Evolutionary conservation across 2,888 invertebrate species (phyloP).

Genomic region (Latrodectus elegans): DNA sequence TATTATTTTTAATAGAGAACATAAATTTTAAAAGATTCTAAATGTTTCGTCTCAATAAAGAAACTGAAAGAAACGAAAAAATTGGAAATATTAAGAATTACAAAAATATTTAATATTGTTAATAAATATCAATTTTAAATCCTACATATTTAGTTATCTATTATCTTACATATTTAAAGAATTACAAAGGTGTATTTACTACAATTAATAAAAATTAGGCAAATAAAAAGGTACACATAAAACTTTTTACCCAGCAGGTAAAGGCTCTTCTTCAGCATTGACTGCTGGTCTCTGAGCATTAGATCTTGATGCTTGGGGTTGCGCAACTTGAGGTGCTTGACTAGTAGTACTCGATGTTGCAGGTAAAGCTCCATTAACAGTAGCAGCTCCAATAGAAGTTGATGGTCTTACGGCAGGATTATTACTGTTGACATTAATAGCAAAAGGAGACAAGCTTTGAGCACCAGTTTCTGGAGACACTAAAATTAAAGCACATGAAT

Average conservation of each 20-base stretch:
- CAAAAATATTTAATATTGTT: too few relatives aligned
- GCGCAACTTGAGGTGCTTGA: conserved; percentile 45
- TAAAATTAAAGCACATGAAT: not conserved
- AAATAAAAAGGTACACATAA: not conserved
- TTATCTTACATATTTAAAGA: too few relatives aligned
- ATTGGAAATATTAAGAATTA: too few relatives aligned
- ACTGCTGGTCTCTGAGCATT: conserved; percentile 37
- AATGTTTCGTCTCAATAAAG: too few relatives aligned
- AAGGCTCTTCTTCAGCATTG: conserved; percentile 81
- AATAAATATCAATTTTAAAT: too few relatives aligned
- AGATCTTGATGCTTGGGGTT: conserved; percentile 45
- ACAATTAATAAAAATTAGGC: not conserved
- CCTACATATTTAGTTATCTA: too few relatives aligned
- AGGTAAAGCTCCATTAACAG: conserved; percentile 58
- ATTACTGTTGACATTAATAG: conserved; percentile 50
- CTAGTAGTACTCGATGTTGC: conserved; percentile 58
- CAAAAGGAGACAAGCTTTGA: conserved; percentile 39
- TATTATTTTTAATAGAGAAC: too few relatives aligned
- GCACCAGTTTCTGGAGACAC: conserved; percentile 60
- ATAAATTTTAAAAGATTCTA: too few relatives aligned
- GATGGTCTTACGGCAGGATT: conserved; percentile 40
- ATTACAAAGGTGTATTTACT: too few relatives aligned
- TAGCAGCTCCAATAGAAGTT: conserved; percentile 41
- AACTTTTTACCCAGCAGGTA: conserved; percentile 83
- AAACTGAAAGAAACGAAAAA: too few relatives aligned